These are phyloP conservation scores for Arion vulgaris DNA, from an alignment of 1,140 invertebrate genomes.

Conservation along the genomic window DNA sequence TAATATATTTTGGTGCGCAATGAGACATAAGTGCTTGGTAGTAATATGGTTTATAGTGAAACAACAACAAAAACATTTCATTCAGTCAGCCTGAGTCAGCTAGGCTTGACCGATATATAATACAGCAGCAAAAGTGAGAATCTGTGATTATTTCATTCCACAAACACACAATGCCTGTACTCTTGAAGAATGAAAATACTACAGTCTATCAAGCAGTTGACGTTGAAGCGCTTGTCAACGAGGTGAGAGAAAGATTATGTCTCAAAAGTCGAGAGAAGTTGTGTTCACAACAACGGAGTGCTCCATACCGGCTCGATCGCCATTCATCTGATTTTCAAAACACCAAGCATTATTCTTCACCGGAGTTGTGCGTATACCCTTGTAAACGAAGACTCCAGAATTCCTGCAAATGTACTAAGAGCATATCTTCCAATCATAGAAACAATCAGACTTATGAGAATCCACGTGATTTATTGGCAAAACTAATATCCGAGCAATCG, in stretches of 20 bases:
- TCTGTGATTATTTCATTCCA: background rate
- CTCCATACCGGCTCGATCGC: constrained; percentile 22
- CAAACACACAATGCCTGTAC: background rate
- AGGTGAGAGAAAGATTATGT: constrained; percentile 45
- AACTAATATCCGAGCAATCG: constrained; percentile 48
- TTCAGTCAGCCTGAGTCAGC: too few species aligned
- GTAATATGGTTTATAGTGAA: background rate
- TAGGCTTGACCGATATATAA: background rate
- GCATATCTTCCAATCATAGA: background rate
- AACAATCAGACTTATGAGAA: constrained; percentile 4
- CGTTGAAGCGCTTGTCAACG: constrained; percentile 41
- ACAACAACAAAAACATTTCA: constrained; percentile 5
- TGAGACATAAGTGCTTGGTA: background rate
- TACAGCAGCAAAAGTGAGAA: background rate
- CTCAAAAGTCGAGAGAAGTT: constrained; percentile 47
- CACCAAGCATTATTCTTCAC: constrained; percentile 9
- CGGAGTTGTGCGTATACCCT: constrained; percentile 19
- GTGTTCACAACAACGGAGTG: constrained; percentile 19
- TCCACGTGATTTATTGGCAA: constrained; percentile 41
- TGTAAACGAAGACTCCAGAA: background rate
- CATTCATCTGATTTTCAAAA: background rate
- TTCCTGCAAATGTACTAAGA: background rate
- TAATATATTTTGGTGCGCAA: background rate
- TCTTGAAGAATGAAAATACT: background rate
- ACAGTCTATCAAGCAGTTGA: constrained; percentile 20